A percentile compares a stretch with the other conserved stretches of the same genome.
Evolutionary conservation across 2,888 invertebrate genomes (phyloP).

Genomic region (Dryococelus australis): DNA sequence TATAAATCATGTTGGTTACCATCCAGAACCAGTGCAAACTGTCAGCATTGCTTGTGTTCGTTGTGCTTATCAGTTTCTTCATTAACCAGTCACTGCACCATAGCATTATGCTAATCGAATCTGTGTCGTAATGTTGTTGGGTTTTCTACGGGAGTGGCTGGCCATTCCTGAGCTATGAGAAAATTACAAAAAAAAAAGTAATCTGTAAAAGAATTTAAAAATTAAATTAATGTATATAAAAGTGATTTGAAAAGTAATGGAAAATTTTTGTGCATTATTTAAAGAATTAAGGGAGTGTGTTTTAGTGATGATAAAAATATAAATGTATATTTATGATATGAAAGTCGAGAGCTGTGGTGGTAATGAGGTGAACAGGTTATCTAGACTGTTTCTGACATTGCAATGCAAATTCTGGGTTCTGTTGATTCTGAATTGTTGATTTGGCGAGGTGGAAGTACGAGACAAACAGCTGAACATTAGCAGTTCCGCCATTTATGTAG

Average conservation of each 20-base stretch:
- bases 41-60: not conserved
- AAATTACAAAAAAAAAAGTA: conserved; percentile 11
- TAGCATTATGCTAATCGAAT: conserved; percentile 13
- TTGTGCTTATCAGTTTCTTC: not conserved
- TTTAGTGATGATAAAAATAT: conserved; percentile 23
- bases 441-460: not conserved
- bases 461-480: conserved; percentile 3
- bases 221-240: not conserved
- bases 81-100: conserved; percentile 16
- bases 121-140: conserved; percentile 25
- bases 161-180: conserved; percentile 19
- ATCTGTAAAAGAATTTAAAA: conserved; percentile 9
- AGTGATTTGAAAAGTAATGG: conserved; percentile 19
- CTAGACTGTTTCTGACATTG: not conserved
- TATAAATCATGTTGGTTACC: not conserved
- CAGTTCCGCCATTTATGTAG: not conserved
- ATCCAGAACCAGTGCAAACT: not conserved
- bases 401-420: not conserved
- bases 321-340: conserved; percentile 26
- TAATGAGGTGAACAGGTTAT: not conserved
- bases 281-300: conserved; percentile 17
- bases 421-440: not conserved
- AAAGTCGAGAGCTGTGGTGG: not conserved
- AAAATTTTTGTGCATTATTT: conserved; percentile 25
- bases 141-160: conserved; percentile 27